phyloP scores from a whole-genome alignment of 1,140 invertebrate genomes.

The Amphibalanus amphitrite region DNA sequence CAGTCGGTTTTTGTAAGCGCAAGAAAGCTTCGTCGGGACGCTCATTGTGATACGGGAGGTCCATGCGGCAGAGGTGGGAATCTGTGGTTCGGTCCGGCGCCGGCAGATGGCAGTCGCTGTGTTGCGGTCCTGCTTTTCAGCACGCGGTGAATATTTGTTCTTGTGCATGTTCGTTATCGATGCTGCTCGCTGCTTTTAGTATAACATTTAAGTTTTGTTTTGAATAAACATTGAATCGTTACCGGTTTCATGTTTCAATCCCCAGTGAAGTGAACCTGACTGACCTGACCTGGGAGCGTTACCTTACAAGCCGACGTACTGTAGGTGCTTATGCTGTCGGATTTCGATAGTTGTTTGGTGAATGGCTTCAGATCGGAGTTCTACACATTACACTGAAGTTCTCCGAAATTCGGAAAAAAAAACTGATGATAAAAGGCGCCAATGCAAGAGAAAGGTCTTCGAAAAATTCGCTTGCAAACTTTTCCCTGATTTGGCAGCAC shows the following conservation, averaged over 20 bases:
- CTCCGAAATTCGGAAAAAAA: too few species aligned
- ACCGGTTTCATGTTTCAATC: neutral
- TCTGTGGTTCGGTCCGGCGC: neutral
- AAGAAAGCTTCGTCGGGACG: neutral
- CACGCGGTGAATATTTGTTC: neutral
- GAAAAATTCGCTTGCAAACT: too few species aligned
- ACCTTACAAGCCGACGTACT: too few species aligned
- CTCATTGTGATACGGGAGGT: neutral
- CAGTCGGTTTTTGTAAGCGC: slow-evolving; percentile 1
- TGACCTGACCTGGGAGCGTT: too few species aligned
- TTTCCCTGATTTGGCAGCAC: too few species aligned
- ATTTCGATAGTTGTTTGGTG: too few species aligned
- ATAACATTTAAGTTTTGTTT: slow-evolving; percentile 2
- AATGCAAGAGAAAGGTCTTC: too few species aligned
- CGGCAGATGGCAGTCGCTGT: neutral
- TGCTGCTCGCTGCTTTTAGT: neutral
- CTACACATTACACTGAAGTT: too few species aligned
- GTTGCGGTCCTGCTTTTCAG: neutral
- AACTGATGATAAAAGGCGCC: too few species aligned
- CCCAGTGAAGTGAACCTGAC: too few species aligned
- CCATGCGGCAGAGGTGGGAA: neutral
- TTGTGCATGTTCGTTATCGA: slow-evolving; percentile 1
- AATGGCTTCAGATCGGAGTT: too few species aligned
- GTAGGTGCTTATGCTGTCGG: too few species aligned
- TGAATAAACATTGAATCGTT: slow-evolving; percentile 2